Conservation (phyloP, 2,888 invertebrate species). For the Allolobophora icterica region DNA sequence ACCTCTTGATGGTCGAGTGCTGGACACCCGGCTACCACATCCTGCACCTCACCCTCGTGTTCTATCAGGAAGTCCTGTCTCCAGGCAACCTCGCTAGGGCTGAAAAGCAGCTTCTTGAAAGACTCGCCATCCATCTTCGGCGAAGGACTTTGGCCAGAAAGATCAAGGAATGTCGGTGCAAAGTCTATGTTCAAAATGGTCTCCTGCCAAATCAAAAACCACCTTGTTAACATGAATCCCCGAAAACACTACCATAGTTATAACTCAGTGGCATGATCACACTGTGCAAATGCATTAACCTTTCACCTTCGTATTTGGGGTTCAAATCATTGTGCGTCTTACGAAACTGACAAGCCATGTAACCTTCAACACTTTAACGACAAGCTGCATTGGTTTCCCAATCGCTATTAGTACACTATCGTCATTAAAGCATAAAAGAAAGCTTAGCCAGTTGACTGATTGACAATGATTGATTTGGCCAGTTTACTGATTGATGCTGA, state of each 20-base stretch:
- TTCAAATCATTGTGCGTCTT: no score
- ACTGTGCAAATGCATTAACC: no score
- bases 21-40: constrained; percentile 73
- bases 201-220: constrained; percentile 62
- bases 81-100: constrained; percentile 48
- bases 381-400: no score
- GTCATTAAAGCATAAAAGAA: no score
- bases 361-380: no score
- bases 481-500: no score
- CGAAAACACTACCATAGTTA: neutral
- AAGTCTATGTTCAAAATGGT: constrained; percentile 82
- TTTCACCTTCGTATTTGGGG: no score
- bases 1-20: constrained; percentile 72
- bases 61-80: constrained; percentile 77
- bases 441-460: no score
- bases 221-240: constrained; percentile 12
- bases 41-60: constrained; percentile 78
- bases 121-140: constrained; percentile 74
- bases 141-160: constrained; percentile 72
- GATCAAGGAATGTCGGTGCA: constrained; percentile 80
- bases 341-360: no score
- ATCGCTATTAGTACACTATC: no score
- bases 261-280: no score
- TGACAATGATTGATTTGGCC: no score
- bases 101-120: constrained; percentile 63